Conservation (phyloP, 2,113 vertebrate species). For the Nyctereutes procyonoides region DNA sequence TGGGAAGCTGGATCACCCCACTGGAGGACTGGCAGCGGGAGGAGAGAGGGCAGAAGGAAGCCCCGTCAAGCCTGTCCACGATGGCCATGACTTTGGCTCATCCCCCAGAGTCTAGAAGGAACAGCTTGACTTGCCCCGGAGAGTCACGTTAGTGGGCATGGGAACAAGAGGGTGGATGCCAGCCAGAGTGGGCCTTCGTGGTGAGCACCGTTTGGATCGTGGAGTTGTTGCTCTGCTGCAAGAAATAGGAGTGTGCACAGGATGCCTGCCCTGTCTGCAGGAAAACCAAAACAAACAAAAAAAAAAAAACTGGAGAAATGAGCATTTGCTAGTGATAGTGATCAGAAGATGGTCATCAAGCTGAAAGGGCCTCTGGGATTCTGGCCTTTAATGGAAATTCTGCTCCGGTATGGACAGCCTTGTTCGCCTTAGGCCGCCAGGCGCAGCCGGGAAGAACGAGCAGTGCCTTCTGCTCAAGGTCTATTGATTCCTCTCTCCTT, state of each 20-base stretch:
- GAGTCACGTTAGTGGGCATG: slow-evolving; percentile 18
- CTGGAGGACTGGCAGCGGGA: slow-evolving; percentile 50
- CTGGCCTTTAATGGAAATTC: slow-evolving; percentile 66
- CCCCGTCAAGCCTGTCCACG: slow-evolving; percentile 59
- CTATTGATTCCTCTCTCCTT: slow-evolving; percentile 21
- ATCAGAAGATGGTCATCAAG: slow-evolving; percentile 14
- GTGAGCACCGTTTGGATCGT: slow-evolving; percentile 49
- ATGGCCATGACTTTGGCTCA: slow-evolving; percentile 71
- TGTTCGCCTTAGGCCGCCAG: slow-evolving; percentile 1
- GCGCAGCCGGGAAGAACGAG: slow-evolving; percentile 40
- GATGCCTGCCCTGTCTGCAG: not conserved
- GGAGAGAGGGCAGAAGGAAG: slow-evolving; percentile 71
- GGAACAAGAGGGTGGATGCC: slow-evolving; percentile 59
- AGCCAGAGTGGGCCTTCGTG: slow-evolving; percentile 58
- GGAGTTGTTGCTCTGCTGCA: not conserved
- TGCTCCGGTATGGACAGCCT: not conserved
- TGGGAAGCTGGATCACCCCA: slow-evolving; percentile 63
- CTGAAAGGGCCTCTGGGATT: not conserved
- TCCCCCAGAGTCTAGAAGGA: slow-evolving; percentile 68
- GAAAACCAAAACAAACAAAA: not conserved
- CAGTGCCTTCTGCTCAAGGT: slow-evolving; percentile 40
- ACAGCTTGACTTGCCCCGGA: slow-evolving; percentile 57
- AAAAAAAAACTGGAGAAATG: not conserved
- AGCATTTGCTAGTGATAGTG: not conserved
- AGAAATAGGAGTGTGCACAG: slow-evolving; percentile 36